phyloP scores from a whole-genome alignment of 2,797 vertebrate genomes.

The Danio tinwini region DNA sequence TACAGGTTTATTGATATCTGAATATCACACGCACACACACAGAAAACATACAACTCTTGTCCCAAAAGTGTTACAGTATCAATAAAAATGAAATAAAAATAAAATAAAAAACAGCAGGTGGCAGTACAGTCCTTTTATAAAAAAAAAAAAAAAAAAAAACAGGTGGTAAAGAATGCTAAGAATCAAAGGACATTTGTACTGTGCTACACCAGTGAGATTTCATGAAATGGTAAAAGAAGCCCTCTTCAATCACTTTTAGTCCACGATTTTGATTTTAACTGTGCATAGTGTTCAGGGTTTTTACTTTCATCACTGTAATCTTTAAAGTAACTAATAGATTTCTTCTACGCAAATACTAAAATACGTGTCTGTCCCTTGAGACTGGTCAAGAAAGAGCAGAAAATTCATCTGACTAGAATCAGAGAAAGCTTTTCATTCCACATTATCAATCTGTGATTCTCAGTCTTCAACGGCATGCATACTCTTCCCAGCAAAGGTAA shows the following conservation, averaged over 20 bases:
- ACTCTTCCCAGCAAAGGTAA: neutral
- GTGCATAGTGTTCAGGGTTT: neutral
- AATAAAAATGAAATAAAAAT: too few species aligned
- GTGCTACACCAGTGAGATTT: neutral
- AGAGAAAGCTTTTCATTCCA: slow-evolving; percentile 7
- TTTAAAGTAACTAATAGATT: neutral
- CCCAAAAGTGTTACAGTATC: neutral
- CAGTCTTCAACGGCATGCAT: neutral
- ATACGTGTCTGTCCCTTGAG: slow-evolving; percentile 1
- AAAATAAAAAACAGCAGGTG: too few species aligned
- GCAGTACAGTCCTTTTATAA: slow-evolving; percentile 3
- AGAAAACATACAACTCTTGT: neutral
- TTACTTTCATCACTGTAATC: slow-evolving; percentile 12
- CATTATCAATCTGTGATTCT: neutral
- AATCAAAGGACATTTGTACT: neutral
- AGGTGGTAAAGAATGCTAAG: neutral
- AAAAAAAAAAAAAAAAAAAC: too few species aligned
- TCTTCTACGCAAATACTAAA: slow-evolving; percentile 12
- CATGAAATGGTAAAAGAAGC: neutral
- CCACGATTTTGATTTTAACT: neutral
- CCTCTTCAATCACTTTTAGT: neutral
- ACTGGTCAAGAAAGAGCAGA: slow-evolving; percentile 32
- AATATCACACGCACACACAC: neutral
- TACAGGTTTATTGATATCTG: too few species aligned
- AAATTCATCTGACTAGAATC: slow-evolving; percentile 42